phyloP scores from a whole-genome alignment of 2,113 vertebrate species.

The Corythoichthys intestinalis region DNA sequence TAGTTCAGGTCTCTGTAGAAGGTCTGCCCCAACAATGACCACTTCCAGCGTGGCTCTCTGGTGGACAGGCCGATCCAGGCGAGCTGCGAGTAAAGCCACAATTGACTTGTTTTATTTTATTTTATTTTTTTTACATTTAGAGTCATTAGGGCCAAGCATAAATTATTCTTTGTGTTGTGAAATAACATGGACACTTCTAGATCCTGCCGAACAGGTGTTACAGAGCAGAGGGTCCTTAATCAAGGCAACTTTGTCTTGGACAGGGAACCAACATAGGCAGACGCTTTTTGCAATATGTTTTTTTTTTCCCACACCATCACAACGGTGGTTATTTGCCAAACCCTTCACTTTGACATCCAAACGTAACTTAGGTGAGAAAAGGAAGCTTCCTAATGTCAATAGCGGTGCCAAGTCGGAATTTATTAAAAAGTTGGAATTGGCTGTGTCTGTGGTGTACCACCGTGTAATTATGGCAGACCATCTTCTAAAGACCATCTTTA shows the following conservation, averaged over 20 bases:
- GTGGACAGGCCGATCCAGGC: constrained; percentile 10
- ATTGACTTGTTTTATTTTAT: not conserved
- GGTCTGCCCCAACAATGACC: constrained; percentile 2
- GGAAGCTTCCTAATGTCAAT: too few relatives aligned
- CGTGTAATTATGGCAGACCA: too few relatives aligned
- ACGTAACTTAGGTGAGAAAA: too few relatives aligned
- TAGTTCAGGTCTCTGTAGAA: not conserved
- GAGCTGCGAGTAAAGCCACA: not conserved
- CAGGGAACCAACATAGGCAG: too few relatives aligned
- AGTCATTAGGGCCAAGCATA: not conserved
- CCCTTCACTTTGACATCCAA: too few relatives aligned
- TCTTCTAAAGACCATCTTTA: too few relatives aligned
- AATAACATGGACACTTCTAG: not conserved
- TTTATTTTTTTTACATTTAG: not conserved
- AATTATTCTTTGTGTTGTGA: not conserved
- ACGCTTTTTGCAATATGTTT: too few relatives aligned
- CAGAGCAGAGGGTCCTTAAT: not conserved
- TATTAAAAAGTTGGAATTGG: too few relatives aligned
- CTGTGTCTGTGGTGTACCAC: too few relatives aligned
- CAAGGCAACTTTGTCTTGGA: not conserved
- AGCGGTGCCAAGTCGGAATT: too few relatives aligned
- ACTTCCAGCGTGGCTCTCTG: constrained; percentile 1
- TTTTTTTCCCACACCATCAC: too few relatives aligned
- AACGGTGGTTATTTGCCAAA: too few relatives aligned
- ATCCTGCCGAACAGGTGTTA: not conserved